These are phyloP conservation scores for Harlomillsia oculata DNA, from an alignment of 1,140 invertebrate genomes.

Conservation along the genomic window DNA sequence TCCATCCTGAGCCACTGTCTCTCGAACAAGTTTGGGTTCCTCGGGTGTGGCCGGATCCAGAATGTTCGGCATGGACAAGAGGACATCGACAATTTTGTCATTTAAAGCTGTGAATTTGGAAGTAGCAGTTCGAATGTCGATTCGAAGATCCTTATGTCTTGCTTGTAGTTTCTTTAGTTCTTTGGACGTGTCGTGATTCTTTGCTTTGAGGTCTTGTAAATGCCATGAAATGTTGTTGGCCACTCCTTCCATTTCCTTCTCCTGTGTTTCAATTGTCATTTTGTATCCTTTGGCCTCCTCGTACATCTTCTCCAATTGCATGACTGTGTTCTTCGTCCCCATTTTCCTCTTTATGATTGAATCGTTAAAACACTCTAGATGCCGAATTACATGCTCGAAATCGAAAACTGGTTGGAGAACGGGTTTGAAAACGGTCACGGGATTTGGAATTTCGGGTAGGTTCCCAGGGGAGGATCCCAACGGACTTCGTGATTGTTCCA, in stretches of 20 bases:
- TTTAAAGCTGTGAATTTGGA: constrained; percentile 41
- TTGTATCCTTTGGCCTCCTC: constrained; percentile 4
- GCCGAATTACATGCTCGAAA: constrained; percentile 18
- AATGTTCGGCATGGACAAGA: constrained; percentile 55
- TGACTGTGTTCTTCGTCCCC: neutral
- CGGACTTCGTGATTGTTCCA: too few relatives aligned
- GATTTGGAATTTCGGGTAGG: too few relatives aligned
- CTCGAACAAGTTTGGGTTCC: constrained; percentile 40
- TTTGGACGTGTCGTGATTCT: constrained; percentile 38
- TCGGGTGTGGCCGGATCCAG: constrained; percentile 53
- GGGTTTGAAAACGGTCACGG: too few relatives aligned
- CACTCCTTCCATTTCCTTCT: constrained; percentile 10
- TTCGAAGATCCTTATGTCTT: constrained; percentile 47
- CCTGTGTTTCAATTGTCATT: neutral
- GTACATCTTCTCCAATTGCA: constrained; percentile 6
- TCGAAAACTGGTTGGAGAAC: constrained; percentile 29
- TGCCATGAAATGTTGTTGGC: neutral
- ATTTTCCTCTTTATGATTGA: constrained; percentile 21
- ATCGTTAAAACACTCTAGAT: neutral
- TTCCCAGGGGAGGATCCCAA: too few relatives aligned
- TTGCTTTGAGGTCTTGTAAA: constrained; percentile 35
- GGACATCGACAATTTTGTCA: constrained; percentile 53
- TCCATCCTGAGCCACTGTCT: neutral
- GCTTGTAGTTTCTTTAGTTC: constrained; percentile 42
- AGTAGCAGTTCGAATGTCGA: constrained; percentile 41